phyloP scores from a whole-genome alignment of 1,140 invertebrate species.

The Sycophaga agraensis region DNA sequence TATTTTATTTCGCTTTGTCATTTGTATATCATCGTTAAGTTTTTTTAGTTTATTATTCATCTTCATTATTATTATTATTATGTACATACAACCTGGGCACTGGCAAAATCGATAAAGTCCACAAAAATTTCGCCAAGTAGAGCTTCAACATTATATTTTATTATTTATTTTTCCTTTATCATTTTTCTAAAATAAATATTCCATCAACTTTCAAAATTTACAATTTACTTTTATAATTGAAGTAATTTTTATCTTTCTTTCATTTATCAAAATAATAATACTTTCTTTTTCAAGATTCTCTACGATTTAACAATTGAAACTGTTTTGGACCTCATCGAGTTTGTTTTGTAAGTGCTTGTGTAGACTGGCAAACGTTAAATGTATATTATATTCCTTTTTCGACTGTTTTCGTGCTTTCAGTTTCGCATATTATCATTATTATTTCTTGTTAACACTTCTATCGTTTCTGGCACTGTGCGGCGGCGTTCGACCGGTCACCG shows the following conservation, averaged over 20 bases:
- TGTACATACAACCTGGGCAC: conserved; percentile 29
- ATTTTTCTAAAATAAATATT: conserved; percentile 29
- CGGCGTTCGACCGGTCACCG: not conserved
- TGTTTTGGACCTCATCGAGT: conserved; percentile 17
- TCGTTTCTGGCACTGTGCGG: not conserved
- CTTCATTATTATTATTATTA: conserved; percentile 25
- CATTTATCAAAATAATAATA: conserved; percentile 31
- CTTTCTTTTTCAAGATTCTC: conserved; percentile 18
- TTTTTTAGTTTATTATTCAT: not conserved
- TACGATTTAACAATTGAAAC: conserved; percentile 25
- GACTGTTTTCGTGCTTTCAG: not conserved
- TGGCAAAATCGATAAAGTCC: conserved; percentile 19
- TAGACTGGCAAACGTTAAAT: conserved; percentile 28
- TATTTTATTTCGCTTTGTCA: conserved; percentile 10
- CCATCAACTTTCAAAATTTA: conserved; percentile 32
- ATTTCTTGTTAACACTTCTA: not conserved
- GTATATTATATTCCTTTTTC: conserved; percentile 15
- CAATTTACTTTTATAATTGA: conserved; percentile 7
- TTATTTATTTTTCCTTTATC: conserved; percentile 15
- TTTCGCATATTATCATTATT: conserved; percentile 1
- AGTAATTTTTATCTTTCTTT: conserved; percentile 1
- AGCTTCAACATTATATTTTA: conserved; percentile 8
- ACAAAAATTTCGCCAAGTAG: conserved; percentile 19
- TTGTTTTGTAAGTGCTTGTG: conserved; percentile 16
- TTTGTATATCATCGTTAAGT: not conserved